Evolutionary conservation across 1,140 invertebrate species (phyloP), one percentile per base, ranked within the genome.

Genomic region (Idris sp.): DNA sequence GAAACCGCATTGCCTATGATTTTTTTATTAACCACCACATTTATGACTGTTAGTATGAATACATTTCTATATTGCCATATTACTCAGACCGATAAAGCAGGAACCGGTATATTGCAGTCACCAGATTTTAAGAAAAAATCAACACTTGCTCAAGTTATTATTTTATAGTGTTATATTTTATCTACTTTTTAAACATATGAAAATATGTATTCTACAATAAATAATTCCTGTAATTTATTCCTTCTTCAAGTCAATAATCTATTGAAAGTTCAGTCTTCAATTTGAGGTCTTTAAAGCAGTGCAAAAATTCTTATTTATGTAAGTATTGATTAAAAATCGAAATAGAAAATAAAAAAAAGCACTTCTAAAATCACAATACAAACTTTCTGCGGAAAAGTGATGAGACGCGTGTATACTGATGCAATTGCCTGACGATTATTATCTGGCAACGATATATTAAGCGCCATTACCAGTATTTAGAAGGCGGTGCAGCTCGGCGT

Each of bases 401-500:
- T 22, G 25, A 74, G 79, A 62, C 80, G 80, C 79, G 76, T 69
- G 72, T 74, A 59, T 81, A 79, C 77, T 69, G 79, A 61, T 56
- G 68, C 74, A 48, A 81, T 81, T 78, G 76, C 76, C 74, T 75
- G 68, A 76, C 72, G 81, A 82, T 82, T 80, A 79, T 81, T 82
- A 82, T 81, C 81, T 81, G 36, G 30, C 69, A 68, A 71, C 81
- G 80, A 83, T 81, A 80, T 83, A 81, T 83, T 81, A 81, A 83
- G 78, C 77, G 78, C 76, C 80, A 83, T 83, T 83, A 83, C 76
- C 76, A 74, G 80, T 81, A 83, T 81, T 83, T 83, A 83, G 79
- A 83, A 81, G 80, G 65, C 80, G 79, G 79, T 75, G 67, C 74
- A 79, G 73, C 65, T 68, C 68, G 46, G 73, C 68, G 40, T 72